These are phyloP conservation scores for Mesorhabditis belari DNA, from an alignment of 2,888 invertebrate genomes.

Conservation along the genomic window DNA sequence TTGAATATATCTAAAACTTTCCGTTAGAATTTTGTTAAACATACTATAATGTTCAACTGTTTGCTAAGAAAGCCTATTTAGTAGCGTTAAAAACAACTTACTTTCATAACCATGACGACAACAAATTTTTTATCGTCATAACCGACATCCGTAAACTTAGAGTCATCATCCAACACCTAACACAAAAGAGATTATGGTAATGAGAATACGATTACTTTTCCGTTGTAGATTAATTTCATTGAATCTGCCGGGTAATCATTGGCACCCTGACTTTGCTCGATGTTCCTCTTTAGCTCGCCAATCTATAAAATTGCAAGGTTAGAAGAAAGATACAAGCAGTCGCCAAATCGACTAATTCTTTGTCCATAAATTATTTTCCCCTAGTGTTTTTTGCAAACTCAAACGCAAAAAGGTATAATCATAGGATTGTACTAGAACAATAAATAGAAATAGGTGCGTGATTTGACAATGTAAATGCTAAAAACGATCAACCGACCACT, in stretches of 20 bases:
- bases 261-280: constrained; percentile 29
- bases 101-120: constrained; percentile 45
- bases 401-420: background rate
- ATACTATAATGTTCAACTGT: constrained; percentile 3
- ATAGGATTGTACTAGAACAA: background rate
- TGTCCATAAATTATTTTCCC: background rate
- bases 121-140: constrained; percentile 42
- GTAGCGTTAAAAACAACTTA: constrained; percentile 7
- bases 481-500: constrained; percentile 12
- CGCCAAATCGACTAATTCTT: background rate
- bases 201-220: constrained; percentile 26
- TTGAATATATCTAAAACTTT: too few species aligned
- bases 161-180: constrained; percentile 33
- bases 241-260: constrained; percentile 34
- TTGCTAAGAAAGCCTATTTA: constrained; percentile 3
- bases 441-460: background rate
- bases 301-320: constrained; percentile 23
- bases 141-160: constrained; percentile 24
- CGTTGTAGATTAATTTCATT: constrained; percentile 50
- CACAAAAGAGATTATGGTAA: background rate
- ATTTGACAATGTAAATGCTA: background rate
- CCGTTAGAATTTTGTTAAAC: too few species aligned
- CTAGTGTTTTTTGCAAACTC: background rate
- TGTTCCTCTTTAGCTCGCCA: constrained; percentile 38
- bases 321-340: background rate